Percentiles rank a stretch among this genome's conserved stretches.
phyloP scores from a whole-genome alignment of 2,113 vertebrate species.

The Pelusios castaneus region DNA sequence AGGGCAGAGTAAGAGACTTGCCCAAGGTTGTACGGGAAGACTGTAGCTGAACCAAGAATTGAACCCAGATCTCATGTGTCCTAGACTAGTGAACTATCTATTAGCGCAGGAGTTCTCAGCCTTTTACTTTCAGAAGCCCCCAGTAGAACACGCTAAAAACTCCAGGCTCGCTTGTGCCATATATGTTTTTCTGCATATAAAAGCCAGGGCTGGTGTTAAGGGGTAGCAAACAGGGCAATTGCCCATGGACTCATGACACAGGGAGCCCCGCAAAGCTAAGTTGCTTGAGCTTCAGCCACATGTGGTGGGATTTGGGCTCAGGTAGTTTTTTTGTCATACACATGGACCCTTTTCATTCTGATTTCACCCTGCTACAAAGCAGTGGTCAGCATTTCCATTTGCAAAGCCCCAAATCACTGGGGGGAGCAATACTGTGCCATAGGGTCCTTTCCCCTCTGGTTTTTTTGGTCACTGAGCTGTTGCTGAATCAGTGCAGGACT shows the following conservation, averaged over 20 bases:
- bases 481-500: neutral
- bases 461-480: neutral
- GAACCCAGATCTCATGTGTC: neutral
- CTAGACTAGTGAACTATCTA: no score
- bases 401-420: neutral
- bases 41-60: neutral
- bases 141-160: no score
- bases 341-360: conserved; percentile 4
- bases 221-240: neutral
- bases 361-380: neutral
- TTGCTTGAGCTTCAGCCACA: no score
- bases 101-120: no score
- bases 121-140: no score
- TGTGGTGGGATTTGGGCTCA: neutral
- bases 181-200: no score
- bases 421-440: neutral
- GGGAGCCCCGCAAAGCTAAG: neutral
- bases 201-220: neutral
- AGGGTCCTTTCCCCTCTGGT: neutral
- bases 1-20: neutral
- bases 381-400: neutral
- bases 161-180: no score
- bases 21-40: fast-evolving
- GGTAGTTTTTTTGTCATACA: neutral
- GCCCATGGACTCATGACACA: neutral